These are phyloP conservation scores for Myotis pilosus DNA, from an alignment of 2,797 vertebrate species.

Conservation along the genomic window DNA sequence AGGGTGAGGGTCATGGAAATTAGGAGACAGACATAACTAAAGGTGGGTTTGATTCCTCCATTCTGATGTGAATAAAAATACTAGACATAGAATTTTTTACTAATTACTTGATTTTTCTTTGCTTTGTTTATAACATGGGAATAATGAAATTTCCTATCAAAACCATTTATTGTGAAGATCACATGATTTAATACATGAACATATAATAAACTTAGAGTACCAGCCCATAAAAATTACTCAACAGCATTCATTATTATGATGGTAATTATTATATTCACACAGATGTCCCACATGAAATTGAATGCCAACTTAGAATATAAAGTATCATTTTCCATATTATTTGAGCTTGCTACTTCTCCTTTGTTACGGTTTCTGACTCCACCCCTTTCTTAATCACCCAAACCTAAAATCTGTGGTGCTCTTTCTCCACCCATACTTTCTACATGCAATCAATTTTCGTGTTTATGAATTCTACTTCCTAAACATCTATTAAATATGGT, in stretches of 20 bases:
- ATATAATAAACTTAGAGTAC: background rate
- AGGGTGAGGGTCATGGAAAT: background rate
- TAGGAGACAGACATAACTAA: background rate
- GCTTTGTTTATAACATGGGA: background rate
- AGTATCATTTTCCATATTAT: background rate
- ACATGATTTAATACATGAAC: background rate
- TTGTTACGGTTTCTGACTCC: background rate
- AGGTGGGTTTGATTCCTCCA: background rate
- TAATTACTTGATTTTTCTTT: background rate
- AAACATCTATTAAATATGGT: background rate
- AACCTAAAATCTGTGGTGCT: background rate
- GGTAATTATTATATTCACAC: background rate
- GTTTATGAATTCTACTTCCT: background rate
- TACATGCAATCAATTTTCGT: background rate
- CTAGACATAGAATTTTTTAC: background rate
- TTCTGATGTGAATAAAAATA: slow-evolving; percentile 2
- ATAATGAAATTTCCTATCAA: background rate
- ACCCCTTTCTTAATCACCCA: background rate
- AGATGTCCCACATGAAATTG: background rate
- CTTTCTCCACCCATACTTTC: background rate
- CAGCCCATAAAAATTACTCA: background rate
- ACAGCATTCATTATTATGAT: background rate
- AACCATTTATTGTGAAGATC: background rate
- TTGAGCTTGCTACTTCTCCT: background rate
- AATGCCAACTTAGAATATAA: background rate